These are phyloP conservation scores for Felis chaus DNA, from an alignment of 2,113 vertebrate genomes.

Conservation along the genomic window DNA sequence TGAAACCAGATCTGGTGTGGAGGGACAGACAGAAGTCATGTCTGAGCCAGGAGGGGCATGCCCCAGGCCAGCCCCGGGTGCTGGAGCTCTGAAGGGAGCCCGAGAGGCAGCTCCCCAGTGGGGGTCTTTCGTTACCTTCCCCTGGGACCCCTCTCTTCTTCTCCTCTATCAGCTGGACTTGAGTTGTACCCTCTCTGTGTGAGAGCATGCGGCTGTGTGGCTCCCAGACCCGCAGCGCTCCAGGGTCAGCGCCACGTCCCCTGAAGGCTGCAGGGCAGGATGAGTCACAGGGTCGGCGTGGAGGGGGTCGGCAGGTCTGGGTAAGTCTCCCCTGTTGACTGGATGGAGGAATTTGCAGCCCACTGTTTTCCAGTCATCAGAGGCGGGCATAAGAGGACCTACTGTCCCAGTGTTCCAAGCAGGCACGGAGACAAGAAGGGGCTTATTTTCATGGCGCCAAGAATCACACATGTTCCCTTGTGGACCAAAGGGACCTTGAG, in stretches of 20 bases:
- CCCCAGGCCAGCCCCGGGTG: neutral
- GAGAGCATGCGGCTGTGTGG: neutral
- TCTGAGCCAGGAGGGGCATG: neutral
- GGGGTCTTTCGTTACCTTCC: neutral
- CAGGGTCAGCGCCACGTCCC: fast-evolving
- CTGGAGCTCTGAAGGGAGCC: neutral
- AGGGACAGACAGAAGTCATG: neutral
- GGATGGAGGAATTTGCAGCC: neutral
- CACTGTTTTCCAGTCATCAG: neutral
- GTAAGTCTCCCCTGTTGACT: neutral
- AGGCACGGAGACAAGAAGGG: neutral
- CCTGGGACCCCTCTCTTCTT: neutral
- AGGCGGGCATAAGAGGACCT: neutral
- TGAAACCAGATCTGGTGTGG: slow-evolving; percentile 58
- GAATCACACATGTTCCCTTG: neutral
- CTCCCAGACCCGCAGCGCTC: neutral
- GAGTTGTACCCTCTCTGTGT: fast-evolving
- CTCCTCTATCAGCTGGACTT: neutral
- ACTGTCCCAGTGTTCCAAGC: neutral
- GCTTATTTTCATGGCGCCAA: neutral
- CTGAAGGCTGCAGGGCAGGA: neutral
- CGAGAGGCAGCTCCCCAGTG: fast-evolving
- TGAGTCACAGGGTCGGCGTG: neutral
- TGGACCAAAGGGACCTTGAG: neutral
- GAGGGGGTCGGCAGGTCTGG: neutral